A percentile compares a stretch with the other conserved stretches of the same genome.
phyloP scores from a whole-genome alignment of 2,113 vertebrate genomes.

The Mirounga angustirostris region DNA sequence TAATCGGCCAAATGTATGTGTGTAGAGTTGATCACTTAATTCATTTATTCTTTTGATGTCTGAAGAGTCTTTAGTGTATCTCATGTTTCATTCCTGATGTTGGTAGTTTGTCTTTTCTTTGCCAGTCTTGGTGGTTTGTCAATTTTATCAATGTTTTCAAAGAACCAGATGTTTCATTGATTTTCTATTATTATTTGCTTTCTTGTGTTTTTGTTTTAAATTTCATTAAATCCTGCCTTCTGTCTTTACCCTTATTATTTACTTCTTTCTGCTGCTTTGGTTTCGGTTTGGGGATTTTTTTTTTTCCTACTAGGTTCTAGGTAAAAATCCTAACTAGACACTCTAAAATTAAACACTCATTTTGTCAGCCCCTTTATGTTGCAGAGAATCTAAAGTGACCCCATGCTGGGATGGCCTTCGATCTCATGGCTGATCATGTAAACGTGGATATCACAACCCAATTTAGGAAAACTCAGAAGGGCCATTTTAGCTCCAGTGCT shows the following conservation, averaged over 20 bases:
- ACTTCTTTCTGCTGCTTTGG: not conserved
- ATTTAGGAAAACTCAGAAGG: not conserved
- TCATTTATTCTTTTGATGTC: not conserved
- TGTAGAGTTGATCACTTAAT: not conserved
- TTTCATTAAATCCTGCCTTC: not conserved
- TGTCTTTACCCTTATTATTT: not conserved
- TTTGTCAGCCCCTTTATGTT: not conserved
- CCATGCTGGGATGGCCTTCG: too few species aligned
- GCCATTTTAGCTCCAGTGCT: not conserved
- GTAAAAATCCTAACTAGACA: not conserved
- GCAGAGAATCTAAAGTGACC: not conserved
- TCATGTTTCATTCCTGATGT: not conserved
- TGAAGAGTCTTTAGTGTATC: not conserved
- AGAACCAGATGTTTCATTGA: not conserved
- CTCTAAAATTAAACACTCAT: not conserved
- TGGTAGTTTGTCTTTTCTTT: not conserved
- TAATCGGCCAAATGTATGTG: not conserved
- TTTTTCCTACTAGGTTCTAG: not conserved
- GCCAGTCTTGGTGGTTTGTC: not conserved
- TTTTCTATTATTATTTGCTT: not conserved
- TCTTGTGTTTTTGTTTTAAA: not conserved
- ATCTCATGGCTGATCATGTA: fast-evolving
- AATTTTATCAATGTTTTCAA: not conserved
- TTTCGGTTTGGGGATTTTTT: not conserved
- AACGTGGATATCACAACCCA: fast-evolving